Base-by-base conservation (phyloP, 2,113 vertebrate species). In the Synchiropus splendidus region DNA sequence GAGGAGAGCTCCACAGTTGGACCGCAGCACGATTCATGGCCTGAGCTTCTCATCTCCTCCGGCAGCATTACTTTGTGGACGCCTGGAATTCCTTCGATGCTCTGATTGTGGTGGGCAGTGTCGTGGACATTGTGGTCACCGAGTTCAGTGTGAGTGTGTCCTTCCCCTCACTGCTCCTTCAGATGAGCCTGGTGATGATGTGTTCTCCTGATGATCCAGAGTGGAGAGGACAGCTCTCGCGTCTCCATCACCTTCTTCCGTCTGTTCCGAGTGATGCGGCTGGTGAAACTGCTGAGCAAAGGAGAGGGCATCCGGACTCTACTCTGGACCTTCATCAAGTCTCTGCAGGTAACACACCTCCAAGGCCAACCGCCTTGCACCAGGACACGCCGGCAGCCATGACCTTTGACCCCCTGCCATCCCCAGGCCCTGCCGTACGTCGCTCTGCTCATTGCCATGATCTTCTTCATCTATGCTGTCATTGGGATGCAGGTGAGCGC, bases 241-340 rank as follows among this genome's bases (percentile, higher is more conserved):
- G 97, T 99, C 78, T 99, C 94, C 51, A 99, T 99, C 86, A 99
- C 95, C 42, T 99, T 99, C 81, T 99, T 99, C 83, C 91, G 94
- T 54, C 90, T 98, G 41, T 99, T 99, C 82, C 91, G 95, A 38
- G 95, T 99, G 63, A 97, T 99, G 94, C 89, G 95, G 45, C 81
- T 99, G 27, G 95, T 97, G 67, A 99, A 99, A 84, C 85, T 99
- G 51, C 89, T 99, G 71, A 99, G 93, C 72, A 93, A 94, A 16
- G 95, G 95, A 57, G 94, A 99, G 79, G 95, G 92, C 51, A 99
- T 99, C 72, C 89, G 94, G 5, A 99, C 93, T 0, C 84, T 99
- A 58, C 89, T 99, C 21, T 98, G 95, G 95, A 98, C 93, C 12
- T 99, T 99, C 81, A 92, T 99, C 83, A 99, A 98, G 45, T 99